phyloP scores from a whole-genome alignment of 2,797 vertebrate species.

The Garrulus glandarius region DNA sequence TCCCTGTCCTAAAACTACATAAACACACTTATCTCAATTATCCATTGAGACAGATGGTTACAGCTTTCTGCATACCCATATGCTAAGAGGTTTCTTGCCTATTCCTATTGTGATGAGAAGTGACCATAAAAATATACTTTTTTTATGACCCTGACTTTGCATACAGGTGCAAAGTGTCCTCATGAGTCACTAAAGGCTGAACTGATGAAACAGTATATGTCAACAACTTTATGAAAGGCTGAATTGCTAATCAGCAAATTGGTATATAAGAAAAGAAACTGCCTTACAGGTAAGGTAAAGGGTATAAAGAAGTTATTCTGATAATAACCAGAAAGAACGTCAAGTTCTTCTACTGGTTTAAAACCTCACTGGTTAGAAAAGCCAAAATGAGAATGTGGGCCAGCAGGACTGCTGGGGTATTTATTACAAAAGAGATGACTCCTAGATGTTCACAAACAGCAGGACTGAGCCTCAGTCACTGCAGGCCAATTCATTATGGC shows the following conservation, averaged over 20 bases:
- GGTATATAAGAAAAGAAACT: neutral
- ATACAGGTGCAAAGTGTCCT: neutral
- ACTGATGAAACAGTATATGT: neutral
- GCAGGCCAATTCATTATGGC: neutral
- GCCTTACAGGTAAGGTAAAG: neutral
- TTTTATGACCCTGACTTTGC: neutral
- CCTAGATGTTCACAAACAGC: neutral
- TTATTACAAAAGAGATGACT: neutral
- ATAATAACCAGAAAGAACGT: neutral
- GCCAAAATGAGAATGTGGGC: neutral
- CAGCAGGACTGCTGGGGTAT: neutral
- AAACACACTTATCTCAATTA: neutral
- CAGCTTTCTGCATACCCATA: neutral
- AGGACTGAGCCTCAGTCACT: fast-evolving
- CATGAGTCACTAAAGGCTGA: neutral
- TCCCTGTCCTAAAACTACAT: neutral
- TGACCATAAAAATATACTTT: neutral
- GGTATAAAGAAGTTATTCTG: neutral
- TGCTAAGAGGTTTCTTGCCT: neutral
- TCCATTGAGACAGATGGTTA: neutral
- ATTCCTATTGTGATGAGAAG: neutral
- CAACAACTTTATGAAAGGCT: neutral
- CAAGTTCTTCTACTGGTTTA: neutral
- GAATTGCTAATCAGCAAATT: neutral
- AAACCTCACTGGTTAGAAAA: neutral